phyloP scores from a whole-genome alignment of 2,113 vertebrate species.

The Seriola aureovittata region DNA sequence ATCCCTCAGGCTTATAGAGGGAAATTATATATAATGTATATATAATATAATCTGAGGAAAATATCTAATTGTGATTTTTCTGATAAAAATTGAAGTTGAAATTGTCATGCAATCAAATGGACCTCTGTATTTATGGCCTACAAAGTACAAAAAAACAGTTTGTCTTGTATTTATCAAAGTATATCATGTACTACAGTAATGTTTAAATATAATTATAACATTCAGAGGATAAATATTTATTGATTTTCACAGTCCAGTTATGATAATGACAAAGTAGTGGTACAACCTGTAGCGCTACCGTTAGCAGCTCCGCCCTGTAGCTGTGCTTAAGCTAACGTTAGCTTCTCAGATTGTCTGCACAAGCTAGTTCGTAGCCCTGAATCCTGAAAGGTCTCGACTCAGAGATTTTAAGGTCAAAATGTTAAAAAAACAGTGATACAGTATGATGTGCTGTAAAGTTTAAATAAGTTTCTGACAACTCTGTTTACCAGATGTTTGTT shows the following conservation, averaged over 20 bases:
- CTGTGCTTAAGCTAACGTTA: too few species aligned
- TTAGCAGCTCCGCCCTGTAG: neutral
- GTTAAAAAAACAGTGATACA: too few species aligned
- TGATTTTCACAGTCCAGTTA: neutral
- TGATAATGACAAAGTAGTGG: too few species aligned
- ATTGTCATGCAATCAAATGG: too few species aligned
- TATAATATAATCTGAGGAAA: neutral
- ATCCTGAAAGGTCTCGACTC: too few species aligned
- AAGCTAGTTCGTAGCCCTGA: too few species aligned
- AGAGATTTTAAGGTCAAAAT: too few species aligned
- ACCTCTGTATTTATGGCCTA: neutral
- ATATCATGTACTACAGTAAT: neutral
- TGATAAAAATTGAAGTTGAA: too few species aligned
- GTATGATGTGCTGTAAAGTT: too few species aligned
- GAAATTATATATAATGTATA: neutral
- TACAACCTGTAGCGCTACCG: neutral
- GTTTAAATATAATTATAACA: neutral
- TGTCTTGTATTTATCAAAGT: neutral
- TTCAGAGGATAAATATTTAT: neutral
- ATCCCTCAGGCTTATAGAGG: neutral
- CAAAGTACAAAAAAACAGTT: neutral
- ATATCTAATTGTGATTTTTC: too few species aligned
- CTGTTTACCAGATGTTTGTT: neutral
- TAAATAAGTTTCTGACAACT: neutral
- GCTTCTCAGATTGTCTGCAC: too few species aligned